Evolutionary conservation across 2,113 vertebrate genomes (phyloP).

Genomic region (Vulpes lagopus): DNA sequence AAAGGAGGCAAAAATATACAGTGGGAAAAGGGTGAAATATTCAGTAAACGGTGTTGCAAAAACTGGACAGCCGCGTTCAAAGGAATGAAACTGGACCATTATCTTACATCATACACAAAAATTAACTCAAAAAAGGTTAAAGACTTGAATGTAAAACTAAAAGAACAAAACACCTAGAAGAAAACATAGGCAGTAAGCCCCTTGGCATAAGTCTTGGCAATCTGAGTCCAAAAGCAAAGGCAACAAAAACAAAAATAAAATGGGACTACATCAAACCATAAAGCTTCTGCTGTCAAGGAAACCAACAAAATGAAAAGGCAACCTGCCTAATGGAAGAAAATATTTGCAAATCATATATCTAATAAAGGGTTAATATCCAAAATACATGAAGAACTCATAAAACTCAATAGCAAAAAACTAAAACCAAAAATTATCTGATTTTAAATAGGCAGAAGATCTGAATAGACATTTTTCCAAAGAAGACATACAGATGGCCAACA

Average conservation of each 20-base stretch:
- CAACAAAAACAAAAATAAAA: not conserved
- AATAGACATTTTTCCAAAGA: not conserved
- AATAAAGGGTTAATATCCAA: not conserved
- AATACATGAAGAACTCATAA: not conserved
- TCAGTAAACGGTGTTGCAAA: not conserved
- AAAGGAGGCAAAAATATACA: not conserved
- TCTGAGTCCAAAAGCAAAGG: not conserved
- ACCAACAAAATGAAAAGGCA: not conserved
- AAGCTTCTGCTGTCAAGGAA: not conserved
- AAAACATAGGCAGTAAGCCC: not conserved
- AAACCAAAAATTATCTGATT: not conserved
- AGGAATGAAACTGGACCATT: not conserved
- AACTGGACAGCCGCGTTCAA: not conserved
- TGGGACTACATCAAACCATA: not conserved
- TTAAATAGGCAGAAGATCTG: not conserved
- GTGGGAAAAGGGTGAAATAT: not conserved
- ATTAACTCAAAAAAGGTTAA: not conserved
- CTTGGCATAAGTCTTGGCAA: not conserved
- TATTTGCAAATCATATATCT: not conserved
- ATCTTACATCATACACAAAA: not conserved
- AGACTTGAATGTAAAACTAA: not conserved
- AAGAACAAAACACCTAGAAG: not conserved
- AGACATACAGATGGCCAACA: not conserved
- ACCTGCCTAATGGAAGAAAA: not conserved
- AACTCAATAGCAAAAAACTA: not conserved